A percentile compares a stretch with the other conserved stretches of the same genome.
These are phyloP conservation scores for Pungitius pungitius DNA, from an alignment of 2,113 vertebrate genomes.

Conservation along the genomic window DNA sequence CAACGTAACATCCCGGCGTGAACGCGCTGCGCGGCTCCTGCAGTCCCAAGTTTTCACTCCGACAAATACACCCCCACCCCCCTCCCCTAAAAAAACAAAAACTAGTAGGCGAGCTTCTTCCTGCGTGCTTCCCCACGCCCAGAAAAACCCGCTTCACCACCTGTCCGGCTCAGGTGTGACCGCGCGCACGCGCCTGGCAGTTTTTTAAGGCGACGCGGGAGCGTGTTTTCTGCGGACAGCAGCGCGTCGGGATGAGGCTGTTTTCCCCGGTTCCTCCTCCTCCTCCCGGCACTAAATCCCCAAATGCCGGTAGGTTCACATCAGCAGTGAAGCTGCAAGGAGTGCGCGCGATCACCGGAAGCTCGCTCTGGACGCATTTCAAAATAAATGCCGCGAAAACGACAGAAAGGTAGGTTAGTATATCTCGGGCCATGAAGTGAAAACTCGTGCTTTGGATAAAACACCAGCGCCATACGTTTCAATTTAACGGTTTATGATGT, in stretches of 20 bases:
- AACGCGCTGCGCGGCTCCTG: not conserved
- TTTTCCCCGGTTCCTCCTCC: conserved; percentile 38
- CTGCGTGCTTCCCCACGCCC: conserved; percentile 44
- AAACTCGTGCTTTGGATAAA: no score
- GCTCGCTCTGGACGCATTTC: accelerated
- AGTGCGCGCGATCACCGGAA: not conserved
- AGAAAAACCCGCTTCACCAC: conserved; percentile 16
- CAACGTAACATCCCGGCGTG: conserved; percentile 49
- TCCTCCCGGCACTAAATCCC: conserved; percentile 30
- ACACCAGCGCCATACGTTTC: no score
- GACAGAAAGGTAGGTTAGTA: no score
- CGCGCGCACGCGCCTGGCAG: not conserved
- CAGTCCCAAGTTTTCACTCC: conserved; percentile 33
- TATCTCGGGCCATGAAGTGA: no score
- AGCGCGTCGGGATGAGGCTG: conserved; percentile 28
- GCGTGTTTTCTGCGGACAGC: conserved; percentile 10
- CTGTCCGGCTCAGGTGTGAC: conserved; percentile 47
- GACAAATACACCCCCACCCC: conserved; percentile 30
- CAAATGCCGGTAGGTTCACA: not conserved
- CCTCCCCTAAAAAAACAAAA: not conserved
- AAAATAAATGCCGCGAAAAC: conserved; percentile 27
- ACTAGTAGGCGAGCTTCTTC: conserved; percentile 14
- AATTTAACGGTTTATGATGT: no score
- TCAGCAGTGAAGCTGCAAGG: not conserved
- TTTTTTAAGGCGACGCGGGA: not conserved